Conservation (phyloP, 2,888 invertebrate genomes). For the Morpho achilles region DNA sequence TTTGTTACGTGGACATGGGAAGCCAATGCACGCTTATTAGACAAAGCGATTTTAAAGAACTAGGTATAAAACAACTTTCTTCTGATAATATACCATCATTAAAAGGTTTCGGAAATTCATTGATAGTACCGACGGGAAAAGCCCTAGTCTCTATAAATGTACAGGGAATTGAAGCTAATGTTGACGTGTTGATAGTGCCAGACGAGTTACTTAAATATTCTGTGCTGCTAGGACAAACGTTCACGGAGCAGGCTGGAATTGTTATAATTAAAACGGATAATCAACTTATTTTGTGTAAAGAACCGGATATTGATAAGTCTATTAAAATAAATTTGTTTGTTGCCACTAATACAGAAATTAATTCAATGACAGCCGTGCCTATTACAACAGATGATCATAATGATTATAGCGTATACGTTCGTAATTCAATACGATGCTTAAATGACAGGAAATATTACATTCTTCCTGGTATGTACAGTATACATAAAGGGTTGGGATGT, state of each 20-base stretch:
- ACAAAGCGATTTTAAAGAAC: neutral
- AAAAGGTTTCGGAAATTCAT: neutral
- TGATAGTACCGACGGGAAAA: neutral
- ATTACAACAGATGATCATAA: neutral
- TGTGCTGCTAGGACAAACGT: slow-evolving; percentile 29
- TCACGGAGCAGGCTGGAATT: slow-evolving; percentile 29
- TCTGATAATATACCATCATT: neutral
- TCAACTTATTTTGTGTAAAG: slow-evolving; percentile 14
- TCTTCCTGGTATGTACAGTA: neutral
- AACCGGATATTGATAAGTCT: neutral
- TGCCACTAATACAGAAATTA: neutral
- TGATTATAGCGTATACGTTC: neutral
- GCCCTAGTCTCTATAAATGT: neutral
- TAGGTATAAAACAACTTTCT: neutral
- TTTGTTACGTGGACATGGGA: slow-evolving; percentile 5
- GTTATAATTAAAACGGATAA: slow-evolving; percentile 28
- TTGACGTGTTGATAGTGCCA: slow-evolving; percentile 15
- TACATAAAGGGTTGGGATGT: neutral
- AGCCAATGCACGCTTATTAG: slow-evolving; percentile 6
- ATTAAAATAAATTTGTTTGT: neutral
- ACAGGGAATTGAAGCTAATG: neutral
- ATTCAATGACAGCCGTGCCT: neutral
- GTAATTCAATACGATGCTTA: neutral
- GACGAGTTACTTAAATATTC: slow-evolving; percentile 27
- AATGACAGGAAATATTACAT: neutral